These are phyloP conservation scores for Drosophila neoperkinsi DNA, from an alignment of 2,888 invertebrate species.

Conservation along the genomic window DNA sequence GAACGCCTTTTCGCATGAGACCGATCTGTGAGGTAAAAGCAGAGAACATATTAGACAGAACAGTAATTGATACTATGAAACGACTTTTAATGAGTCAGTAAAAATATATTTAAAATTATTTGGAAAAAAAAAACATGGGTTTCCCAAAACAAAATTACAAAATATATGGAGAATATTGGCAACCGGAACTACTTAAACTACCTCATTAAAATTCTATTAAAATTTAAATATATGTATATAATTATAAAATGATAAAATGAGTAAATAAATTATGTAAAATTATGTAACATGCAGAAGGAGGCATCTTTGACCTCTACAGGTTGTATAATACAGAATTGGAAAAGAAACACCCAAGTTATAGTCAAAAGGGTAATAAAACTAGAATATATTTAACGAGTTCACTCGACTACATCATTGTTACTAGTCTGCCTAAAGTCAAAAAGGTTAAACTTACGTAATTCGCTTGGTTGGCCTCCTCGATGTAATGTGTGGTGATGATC, in stretches of 20 bases:
- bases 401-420: not conserved
- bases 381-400: not conserved
- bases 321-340: not conserved
- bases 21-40: conserved; percentile 89
- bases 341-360: not conserved
- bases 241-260: no score
- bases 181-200: no score
- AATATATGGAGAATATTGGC: no score
- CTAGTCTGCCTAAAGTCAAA: not conserved
- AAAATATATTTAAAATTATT: not conserved
- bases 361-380: not conserved
- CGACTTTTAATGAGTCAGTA: not conserved
- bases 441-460: conserved; percentile 87
- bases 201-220: no score
- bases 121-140: not conserved
- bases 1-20: conserved; percentile 93
- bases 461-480: conserved; percentile 95
- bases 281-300: not conserved
- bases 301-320: not conserved
- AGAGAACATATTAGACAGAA: conserved; percentile 8
- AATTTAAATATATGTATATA: no score
- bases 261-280: no score
- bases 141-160: no score
- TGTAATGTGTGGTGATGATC: conserved; percentile 97
- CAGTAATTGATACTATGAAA: not conserved